These are phyloP conservation scores for Phylloscopus collybita DNA, from an alignment of 2,797 vertebrate species.

Conservation along the genomic window DNA sequence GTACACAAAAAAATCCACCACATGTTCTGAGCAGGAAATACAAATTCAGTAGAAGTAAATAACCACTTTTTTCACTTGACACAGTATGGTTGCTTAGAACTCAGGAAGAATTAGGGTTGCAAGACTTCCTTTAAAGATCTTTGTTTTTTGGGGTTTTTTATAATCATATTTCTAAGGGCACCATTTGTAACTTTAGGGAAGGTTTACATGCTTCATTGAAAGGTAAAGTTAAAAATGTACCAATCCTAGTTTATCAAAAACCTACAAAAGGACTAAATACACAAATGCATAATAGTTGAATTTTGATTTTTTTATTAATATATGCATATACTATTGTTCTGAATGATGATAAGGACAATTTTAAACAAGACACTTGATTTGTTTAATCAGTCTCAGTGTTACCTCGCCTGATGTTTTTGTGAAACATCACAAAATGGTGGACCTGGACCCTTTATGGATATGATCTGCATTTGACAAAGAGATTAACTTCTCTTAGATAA, in stretches of 20 bases:
- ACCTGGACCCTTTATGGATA: neutral
- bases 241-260: neutral
- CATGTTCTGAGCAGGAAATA: neutral
- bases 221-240: neutral
- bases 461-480: neutral
- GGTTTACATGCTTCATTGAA: neutral
- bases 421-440: neutral
- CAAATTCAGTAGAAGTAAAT: neutral
- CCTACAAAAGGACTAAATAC: neutral
- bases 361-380: neutral
- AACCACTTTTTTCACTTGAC: neutral
- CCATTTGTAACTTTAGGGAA: neutral
- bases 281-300: neutral
- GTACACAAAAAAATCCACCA: neutral
- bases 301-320: neutral
- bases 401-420: neutral
- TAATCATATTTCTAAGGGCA: neutral
- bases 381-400: neutral
- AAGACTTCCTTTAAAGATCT: neutral
- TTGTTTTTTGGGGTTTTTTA: neutral
- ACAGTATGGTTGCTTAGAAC: neutral
- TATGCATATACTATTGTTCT: neutral
- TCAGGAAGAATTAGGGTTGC: neutral
- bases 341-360: neutral
- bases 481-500: neutral